Percentiles rank a stretch among this genome's conserved stretches.
These are phyloP conservation scores for Scaptodrosophila latifasciaeformis DNA, from an alignment of 2,888 invertebrate genomes.

Conservation along the genomic window DNA sequence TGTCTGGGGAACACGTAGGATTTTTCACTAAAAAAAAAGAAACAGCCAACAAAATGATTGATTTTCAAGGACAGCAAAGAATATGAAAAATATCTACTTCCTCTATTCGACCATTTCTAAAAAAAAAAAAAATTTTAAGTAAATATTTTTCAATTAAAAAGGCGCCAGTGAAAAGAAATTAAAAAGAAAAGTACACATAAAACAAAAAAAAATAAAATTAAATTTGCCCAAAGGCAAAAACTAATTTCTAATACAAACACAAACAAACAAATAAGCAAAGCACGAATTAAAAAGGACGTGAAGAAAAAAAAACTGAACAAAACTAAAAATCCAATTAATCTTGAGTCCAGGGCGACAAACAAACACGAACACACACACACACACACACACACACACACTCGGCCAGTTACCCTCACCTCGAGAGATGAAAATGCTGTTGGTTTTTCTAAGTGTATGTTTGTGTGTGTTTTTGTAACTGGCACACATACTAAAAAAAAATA, in stretches of 20 bases:
- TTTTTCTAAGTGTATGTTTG: background rate
- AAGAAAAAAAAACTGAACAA: slow-evolving; percentile 16
- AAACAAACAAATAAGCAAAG: slow-evolving; percentile 31
- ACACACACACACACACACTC: background rate
- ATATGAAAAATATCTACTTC: no score
- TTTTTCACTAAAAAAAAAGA: no score
- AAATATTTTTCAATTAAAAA: slow-evolving; percentile 46
- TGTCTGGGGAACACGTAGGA: no score
- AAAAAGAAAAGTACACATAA: no score
- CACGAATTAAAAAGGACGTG: background rate
- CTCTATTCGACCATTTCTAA: no score
- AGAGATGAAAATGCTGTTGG: no score
- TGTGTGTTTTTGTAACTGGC: background rate
- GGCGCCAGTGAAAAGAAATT: slow-evolving; percentile 1
- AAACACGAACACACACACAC: background rate
- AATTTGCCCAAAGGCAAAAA: slow-evolving; percentile 37
- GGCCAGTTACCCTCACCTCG: no score
- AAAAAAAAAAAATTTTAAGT: no score
- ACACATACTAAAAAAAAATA: slow-evolving; percentile 22
- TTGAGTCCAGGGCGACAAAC: slow-evolving; percentile 44
- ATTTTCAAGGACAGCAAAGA: slow-evolving; percentile 56
- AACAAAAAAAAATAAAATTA: background rate
- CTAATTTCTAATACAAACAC: slow-evolving; percentile 63
- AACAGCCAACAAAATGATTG: slow-evolving; percentile 34
- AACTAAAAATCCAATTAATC: slow-evolving; percentile 64